Evolutionary conservation across 2,113 vertebrate species (phyloP), one percentile per base, ranked within the genome.

Genomic region (Tenrec ecaudatus): DNA sequence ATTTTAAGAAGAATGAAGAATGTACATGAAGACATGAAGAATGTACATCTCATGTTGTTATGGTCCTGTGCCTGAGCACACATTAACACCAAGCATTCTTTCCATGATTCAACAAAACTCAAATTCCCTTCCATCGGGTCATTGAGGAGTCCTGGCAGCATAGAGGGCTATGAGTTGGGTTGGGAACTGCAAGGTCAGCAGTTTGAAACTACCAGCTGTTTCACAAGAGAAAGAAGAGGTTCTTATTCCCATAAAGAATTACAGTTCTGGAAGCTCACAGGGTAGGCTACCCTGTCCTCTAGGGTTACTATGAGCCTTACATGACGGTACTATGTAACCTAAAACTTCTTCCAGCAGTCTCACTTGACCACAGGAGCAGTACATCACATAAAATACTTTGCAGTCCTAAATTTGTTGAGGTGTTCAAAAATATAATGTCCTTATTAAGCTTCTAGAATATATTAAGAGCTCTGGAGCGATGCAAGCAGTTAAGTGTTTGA

Each of bases 341-440:
- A 20, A 25, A 38, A n/a, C 90, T 87, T 20, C 38, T 81, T 85
- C 16, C 12, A 85, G 53, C 5, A 86, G 27, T 27, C 38, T 73
- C 0, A 1, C 27, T 36, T 82, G 73, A 92, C n/a, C 71, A 25
- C 27, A 80, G 36, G 36, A 60, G 47, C 76, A 80, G 38, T n/a
- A 88, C 62, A 91, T 76, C 83, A 87, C 7, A 86, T 31, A 88
- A 92, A 86, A 62, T 79, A 58, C 53, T 90, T 82, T 29, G 69
- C 43, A 82, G 82, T 60, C 11, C 82, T 40, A 87, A 73, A 87
- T 81, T 29, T 71, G 66, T 66, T 90, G 11, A 90, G 29, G 33
- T n/a, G 25, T 64, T 91, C 60, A 85, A 86, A 40, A 94, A 82
- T 57, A 80, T 5, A 78, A 79, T 85, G 43, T 33, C 66, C 53